Base-by-base conservation (phyloP, 2,888 invertebrate species). In the Andrena dorsata region DNA sequence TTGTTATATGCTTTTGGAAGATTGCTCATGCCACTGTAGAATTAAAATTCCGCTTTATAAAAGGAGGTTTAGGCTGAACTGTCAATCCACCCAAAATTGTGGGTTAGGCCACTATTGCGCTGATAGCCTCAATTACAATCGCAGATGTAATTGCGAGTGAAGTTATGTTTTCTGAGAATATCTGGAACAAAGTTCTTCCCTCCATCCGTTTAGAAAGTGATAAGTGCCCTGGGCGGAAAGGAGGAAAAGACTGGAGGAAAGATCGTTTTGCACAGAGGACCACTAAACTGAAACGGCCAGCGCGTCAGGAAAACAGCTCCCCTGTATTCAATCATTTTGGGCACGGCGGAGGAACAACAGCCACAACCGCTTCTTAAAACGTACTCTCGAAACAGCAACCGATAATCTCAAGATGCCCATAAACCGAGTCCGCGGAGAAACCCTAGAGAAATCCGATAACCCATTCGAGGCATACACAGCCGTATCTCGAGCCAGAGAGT, bases 341-440 rank as follows among this genome's bases (percentile, higher is more conserved):
- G 61, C 49, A 69, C 41, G 58, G 23, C 5, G 26, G 47, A 20
- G 49, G 73, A 73, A 79, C 78, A 81, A 81, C 60, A 60, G 79
- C 41, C 16, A 65, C 73, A 70, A 74, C 60, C 53, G 69, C 56
- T 79, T 70, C 74, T 76, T 71, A 80, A 41, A 82, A 76, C 68
- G 75, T 70, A 58, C 71, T 82, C 71, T 64, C 26, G 49, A 30
- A 82, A 71, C 61, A 68, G 68, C 66, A 63, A 80, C 65, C 80
- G 80, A 82, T 82, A 80, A 82, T 82, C 81, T 81, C 79, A 65
- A 71, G 80, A 82, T 71, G 76, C 35, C 63, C 80, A 75, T 82
- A 82, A 82, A 82, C 58, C 51, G 41, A 68, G 28, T 41, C 72
- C 56, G 41, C 32, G 41, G 35, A 30, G 69, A 71, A 77, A 64